These are phyloP conservation scores for Atta colombica DNA, from an alignment of 1,140 invertebrate genomes.

Conservation along the genomic window DNA sequence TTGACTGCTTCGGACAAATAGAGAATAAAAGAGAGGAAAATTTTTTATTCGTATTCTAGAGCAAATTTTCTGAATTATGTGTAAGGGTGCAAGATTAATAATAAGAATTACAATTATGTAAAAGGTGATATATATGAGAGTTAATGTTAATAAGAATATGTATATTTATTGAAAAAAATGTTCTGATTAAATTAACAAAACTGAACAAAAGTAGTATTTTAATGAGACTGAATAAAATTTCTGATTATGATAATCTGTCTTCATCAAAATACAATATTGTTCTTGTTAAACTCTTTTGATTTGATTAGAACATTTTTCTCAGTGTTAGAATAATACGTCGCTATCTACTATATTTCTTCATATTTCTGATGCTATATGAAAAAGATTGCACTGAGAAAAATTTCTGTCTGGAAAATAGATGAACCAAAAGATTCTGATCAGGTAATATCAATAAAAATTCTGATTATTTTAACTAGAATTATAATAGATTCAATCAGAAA, in stretches of 20 bases:
- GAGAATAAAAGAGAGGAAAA: background rate
- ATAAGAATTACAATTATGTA: background rate
- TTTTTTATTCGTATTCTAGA: background rate
- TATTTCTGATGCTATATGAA: background rate
- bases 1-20: constrained; percentile 5
- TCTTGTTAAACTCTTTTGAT: no score
- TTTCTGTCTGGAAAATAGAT: no score
- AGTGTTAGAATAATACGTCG: background rate
- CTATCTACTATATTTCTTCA: background rate
- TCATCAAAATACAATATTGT: no score
- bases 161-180: background rate
- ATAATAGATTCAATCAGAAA: no score
- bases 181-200: no score
- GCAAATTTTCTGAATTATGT: background rate
- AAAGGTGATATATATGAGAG: background rate
- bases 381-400: background rate
- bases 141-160: background rate
- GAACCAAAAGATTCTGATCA: no score
- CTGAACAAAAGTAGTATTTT: no score
- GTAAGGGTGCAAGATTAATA: background rate
- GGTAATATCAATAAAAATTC: no score
- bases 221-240: no score
- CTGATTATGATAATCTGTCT: no score
- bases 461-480: no score
- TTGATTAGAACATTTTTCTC: no score